Percentiles rank a stretch among this genome's conserved stretches.
phyloP scores from a whole-genome alignment of 2,888 invertebrate genomes.

The Hyles lineata region DNA sequence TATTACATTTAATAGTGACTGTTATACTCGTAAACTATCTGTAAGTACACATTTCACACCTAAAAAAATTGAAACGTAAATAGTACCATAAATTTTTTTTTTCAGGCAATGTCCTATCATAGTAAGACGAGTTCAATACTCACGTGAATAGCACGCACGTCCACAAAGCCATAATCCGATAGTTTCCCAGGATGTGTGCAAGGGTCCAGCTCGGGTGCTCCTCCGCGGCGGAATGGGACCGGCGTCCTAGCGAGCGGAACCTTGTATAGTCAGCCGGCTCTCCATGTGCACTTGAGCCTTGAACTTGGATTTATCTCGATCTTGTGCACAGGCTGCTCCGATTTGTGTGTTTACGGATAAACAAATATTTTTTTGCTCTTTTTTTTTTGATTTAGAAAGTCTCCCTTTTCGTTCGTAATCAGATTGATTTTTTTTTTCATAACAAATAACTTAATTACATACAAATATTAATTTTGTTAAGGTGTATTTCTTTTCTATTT shows the following conservation, averaged over 20 bases:
- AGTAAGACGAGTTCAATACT: slow-evolving; percentile 38
- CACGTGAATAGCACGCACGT: slow-evolving; percentile 52
- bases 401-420: too few relatives aligned
- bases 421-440: background rate
- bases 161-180: slow-evolving; percentile 43
- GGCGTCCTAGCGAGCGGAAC: slow-evolving; percentile 66
- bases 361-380: slow-evolving; percentile 26
- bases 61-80: background rate
- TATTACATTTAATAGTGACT: too few relatives aligned
- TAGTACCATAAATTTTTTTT: background rate
- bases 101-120: too few relatives aligned
- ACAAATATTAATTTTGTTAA: too few relatives aligned
- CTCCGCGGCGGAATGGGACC: slow-evolving; percentile 65
- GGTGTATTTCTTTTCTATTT: too few relatives aligned
- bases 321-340: slow-evolving; percentile 65
- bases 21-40: too few relatives aligned
- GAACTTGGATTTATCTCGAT: slow-evolving; percentile 84
- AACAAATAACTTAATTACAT: too few relatives aligned
- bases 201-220: slow-evolving; percentile 57
- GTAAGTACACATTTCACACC: too few relatives aligned
- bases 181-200: slow-evolving; percentile 13
- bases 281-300: slow-evolving; percentile 74
- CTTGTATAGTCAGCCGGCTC: slow-evolving; percentile 74
- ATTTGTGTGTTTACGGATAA: slow-evolving; percentile 45
- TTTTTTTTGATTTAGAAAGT: background rate